phyloP scores from a whole-genome alignment of 2,797 vertebrate genomes.

The Centroberyx gerrardi region DNA sequence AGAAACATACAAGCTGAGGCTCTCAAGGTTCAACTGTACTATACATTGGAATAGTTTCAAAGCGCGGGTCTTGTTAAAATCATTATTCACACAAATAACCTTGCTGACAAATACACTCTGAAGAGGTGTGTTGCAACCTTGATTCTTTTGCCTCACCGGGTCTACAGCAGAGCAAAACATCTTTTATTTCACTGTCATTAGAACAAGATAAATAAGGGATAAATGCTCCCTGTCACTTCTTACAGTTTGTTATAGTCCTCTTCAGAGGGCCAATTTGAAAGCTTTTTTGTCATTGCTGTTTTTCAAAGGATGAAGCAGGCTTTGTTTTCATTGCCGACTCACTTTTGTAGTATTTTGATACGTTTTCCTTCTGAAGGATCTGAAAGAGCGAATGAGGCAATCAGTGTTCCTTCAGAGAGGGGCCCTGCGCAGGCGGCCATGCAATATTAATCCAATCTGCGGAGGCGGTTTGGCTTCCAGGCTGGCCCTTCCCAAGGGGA shows the following conservation, averaged over 20 bases:
- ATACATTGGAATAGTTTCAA: slow-evolving; percentile 12
- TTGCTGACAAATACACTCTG: slow-evolving; percentile 25
- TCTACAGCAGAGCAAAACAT: slow-evolving; percentile 24
- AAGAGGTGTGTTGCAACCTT: slow-evolving; percentile 21
- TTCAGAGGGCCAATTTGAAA: slow-evolving; percentile 51
- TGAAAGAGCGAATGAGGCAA: slow-evolving; percentile 67
- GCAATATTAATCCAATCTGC: slow-evolving; percentile 83
- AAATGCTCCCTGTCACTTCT: slow-evolving; percentile 47
- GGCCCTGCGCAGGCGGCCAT: slow-evolving; percentile 60
- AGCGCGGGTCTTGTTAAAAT: slow-evolving; percentile 34
- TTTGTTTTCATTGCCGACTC: slow-evolving; percentile 52
- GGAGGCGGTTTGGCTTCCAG: slow-evolving; percentile 75
- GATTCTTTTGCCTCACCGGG: slow-evolving; percentile 10
- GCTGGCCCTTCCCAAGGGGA: slow-evolving; percentile 60
- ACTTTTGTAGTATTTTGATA: slow-evolving; percentile 42
- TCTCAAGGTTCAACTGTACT: slow-evolving; percentile 2
- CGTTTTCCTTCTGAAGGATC: slow-evolving; percentile 59
- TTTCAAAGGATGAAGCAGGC: slow-evolving; percentile 17
- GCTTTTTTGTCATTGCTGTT: slow-evolving; percentile 42
- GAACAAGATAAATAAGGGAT: slow-evolving; percentile 47
- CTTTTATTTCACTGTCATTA: slow-evolving; percentile 39
- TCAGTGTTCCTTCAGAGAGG: slow-evolving; percentile 60
- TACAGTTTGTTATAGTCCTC: slow-evolving; percentile 42
- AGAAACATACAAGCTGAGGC: neutral
- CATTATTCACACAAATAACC: slow-evolving; percentile 47